Evolutionary conservation across 2,113 vertebrate genomes (phyloP).

Genomic region (Hippocampus zosterae): DNA sequence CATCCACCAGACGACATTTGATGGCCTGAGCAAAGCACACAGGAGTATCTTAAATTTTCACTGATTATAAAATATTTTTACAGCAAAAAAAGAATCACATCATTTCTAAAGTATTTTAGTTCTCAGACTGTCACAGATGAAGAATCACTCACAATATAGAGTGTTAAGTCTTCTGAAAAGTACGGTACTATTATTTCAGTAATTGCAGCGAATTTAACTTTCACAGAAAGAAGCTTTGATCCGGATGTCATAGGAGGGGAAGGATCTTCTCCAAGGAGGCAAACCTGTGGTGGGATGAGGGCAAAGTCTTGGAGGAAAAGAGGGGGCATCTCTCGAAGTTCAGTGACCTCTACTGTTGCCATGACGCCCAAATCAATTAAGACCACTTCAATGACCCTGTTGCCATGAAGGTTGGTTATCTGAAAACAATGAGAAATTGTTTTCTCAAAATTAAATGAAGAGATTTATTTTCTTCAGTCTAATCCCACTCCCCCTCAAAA

Average conservation of each 20-base stretch:
- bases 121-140: not conserved
- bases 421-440: conserved; percentile 45
- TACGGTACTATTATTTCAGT: not conserved
- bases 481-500: not conserved
- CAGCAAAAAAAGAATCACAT: not conserved
- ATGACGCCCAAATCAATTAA: conserved; percentile 82
- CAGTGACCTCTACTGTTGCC: conserved; percentile 84
- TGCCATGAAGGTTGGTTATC: conserved; percentile 84
- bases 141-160: not conserved
- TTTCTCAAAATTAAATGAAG: not conserved
- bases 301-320: conserved; percentile 76
- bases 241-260: not conserved
- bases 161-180: not conserved
- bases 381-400: conserved; percentile 80
- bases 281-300: conserved; percentile 86
- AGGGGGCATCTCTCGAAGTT: conserved; percentile 85
- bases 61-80: not conserved
- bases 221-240: not conserved
- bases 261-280: not conserved
- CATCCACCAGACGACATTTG: conserved; percentile 82
- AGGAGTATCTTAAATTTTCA: not conserved
- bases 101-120: not conserved
- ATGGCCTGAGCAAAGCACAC: conserved; percentile 67
- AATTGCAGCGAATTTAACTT: not conserved
- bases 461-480: not conserved